A percentile compares a stretch with the other conserved stretches of the same genome.
phyloP scores from a whole-genome alignment of 2,888 invertebrate species.

The Amorpha juglandis region DNA sequence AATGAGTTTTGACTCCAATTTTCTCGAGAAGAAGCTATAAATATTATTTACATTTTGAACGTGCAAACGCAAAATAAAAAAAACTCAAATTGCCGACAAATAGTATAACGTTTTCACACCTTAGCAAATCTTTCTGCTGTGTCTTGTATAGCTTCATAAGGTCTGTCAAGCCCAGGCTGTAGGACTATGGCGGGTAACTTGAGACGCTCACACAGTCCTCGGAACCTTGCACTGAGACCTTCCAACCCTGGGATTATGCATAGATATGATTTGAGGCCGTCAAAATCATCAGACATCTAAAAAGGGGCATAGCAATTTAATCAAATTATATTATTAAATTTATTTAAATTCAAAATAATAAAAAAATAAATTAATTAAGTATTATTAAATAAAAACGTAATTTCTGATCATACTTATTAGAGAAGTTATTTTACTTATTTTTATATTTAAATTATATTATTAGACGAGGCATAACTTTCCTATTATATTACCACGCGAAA shows the following conservation, averaged over 20 bases:
- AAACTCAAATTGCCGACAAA: not conserved
- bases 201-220: constrained; percentile 50
- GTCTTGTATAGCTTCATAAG: constrained; percentile 45
- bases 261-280: constrained; percentile 7
- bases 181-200: constrained; percentile 56
- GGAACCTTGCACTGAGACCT: constrained; percentile 29
- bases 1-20: constrained; percentile 44
- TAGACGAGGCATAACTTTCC: no score
- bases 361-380: no score
- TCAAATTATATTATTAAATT: no score
- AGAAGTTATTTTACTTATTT: no score
- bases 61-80: not conserved
- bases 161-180: constrained; percentile 53
- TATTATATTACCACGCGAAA: no score
- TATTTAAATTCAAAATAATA: no score
- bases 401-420: no score
- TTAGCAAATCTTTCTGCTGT: constrained; percentile 48
- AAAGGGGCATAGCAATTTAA: constrained; percentile 26
- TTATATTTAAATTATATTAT: no score
- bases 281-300: constrained; percentile 53
- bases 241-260: constrained; percentile 31
- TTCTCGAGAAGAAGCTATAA: constrained; percentile 51
- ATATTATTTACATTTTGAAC: not conserved
- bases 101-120: constrained; percentile 34
- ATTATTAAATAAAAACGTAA: no score